A percentile compares a stretch with the other conserved stretches of the same genome.
phyloP scores from a whole-genome alignment of 2,888 invertebrate genomes.

The Xylophagus ater region DNA sequence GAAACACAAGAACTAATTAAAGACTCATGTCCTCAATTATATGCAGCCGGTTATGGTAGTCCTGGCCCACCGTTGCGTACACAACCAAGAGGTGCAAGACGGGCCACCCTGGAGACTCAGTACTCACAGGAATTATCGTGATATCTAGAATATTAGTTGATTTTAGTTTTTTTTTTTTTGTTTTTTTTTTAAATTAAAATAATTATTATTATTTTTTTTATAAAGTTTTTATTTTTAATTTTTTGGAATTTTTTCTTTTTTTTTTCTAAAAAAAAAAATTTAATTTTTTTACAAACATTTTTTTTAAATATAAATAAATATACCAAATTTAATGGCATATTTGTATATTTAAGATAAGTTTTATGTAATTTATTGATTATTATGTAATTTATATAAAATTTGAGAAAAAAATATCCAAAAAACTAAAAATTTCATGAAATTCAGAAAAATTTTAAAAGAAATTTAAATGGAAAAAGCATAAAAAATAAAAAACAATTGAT shows the following conservation, averaged over 20 bases:
- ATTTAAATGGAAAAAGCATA: no score
- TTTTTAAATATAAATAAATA: no score
- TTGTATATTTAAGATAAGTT: no score
- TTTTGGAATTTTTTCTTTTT: constrained; percentile 8
- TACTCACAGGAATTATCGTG: constrained; percentile 42
- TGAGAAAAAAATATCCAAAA: no score
- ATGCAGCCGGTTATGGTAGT: constrained; percentile 38
- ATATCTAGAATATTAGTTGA: constrained; percentile 39
- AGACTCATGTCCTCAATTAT: constrained; percentile 40
- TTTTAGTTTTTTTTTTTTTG: constrained; percentile 3
- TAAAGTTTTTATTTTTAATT: constrained; percentile 2
- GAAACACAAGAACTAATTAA: constrained; percentile 41
- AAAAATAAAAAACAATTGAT: no score
- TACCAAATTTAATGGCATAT: no score
- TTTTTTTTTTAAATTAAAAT: background rate
- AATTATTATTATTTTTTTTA: background rate
- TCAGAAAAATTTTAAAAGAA: no score
- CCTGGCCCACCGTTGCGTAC: constrained; percentile 39
- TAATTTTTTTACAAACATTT: no score
- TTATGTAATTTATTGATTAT: no score
- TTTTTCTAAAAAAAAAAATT: no score
- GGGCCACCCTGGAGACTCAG: constrained; percentile 41
- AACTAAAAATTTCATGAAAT: no score
- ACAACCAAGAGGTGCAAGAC: constrained; percentile 36
- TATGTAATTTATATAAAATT: no score